Evolutionary conservation across 2,113 vertebrate genomes (phyloP), one percentile per base, ranked within the genome.

Genomic region (Vulpes ferrilata): DNA sequence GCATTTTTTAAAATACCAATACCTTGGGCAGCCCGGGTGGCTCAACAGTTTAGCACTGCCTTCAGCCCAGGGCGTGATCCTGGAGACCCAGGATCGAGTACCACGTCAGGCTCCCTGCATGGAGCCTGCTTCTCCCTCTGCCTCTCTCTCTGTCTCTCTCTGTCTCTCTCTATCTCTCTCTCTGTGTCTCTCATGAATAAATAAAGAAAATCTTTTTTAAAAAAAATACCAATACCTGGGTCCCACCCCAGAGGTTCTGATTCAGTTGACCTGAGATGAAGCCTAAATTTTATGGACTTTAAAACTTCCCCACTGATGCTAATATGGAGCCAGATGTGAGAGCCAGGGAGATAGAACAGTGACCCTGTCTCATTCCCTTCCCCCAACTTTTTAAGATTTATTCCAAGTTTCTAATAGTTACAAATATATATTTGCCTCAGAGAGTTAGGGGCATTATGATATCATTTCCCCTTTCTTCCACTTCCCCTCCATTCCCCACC

Each of bases 401-500:
- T 53, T 67, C 25, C 32, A 91, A 3, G 16, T 43, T 11, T 80
- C 25, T 12, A n/a, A 55, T 59, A 15, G 17, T 82, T 57, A 32
- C 7, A 57, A 10, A 64, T 60, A 35, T 3, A 22, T 17, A 27
- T 83, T 73, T 86, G 3, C 74, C 64, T 79, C 35, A 62, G 19
- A 60, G n/a, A 81, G 3, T n/a, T 57, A 60, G 62, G 32, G 43
- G 5, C 12, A 5, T 43, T 43, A 43, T 43, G 43, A 43, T 43
- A 43, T n/a, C 67, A 5, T 65, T n/a, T 27, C 30, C 0, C 2
- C 16, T 85, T 38, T 32, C 27, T 38, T 62, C 55, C 7, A 0
- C 27, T 22, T 25, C 3, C 5, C 15, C 23, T 59, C 1, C 7
- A 23, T 9, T n/a, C 25, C 8, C 4, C 11, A 12, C 7, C 6